Evolutionary conservation across 30 jellyfish, hydroid and myxozoan genomes (phyloP), one percentile per base, ranked within the genome.

Genomic region (Aurelia coerulea): DNA sequence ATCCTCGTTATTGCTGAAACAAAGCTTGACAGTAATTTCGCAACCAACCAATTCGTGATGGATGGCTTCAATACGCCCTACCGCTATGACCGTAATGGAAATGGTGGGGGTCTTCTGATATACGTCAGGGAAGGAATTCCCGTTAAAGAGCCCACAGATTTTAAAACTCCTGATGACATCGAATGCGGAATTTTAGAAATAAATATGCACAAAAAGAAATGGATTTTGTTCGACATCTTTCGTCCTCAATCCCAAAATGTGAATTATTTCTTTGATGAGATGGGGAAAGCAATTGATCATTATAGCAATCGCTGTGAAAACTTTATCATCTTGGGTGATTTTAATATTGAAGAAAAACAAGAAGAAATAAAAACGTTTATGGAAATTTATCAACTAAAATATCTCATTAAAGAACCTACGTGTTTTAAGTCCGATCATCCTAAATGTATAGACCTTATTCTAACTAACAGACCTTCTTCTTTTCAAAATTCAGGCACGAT

Each of bases 1-100:
- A 65, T 81, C 67, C 62, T 81, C 3, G 67, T 66, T 6, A 52
- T 81, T 62, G 66, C 85, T 34, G 91, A 81, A 66, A 81, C 91
- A 68, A 83, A 83, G 50, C 79, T 83, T 49, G 92, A 83, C 67
- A 58, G 74, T 3, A 49, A 14, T 14, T 83, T 72, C 51, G 62
- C 86, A 54, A 83, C 77, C 67, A 52, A 23, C 53, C 87, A 83
- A 70, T 83, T 83, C 50, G 0, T 14, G 0, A 69, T 71, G 17
- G 88, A 83, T 56, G 92, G 79, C 32, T 83, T 68, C 17, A 60
- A 29, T 53, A 41, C 50, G 39, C 68, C 87, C 68, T 64, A 11
- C 72, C 70, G 86, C 60, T 65, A 83, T 68, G 91, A 81, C 69
- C 66, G 85, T 17, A 81, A 81, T 52, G 31, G 53, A 66, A 53